Evolutionary conservation across 2,797 vertebrate species (phyloP), one percentile per base, ranked within the genome.

Genomic region (Pogonophryne albipinna): DNA sequence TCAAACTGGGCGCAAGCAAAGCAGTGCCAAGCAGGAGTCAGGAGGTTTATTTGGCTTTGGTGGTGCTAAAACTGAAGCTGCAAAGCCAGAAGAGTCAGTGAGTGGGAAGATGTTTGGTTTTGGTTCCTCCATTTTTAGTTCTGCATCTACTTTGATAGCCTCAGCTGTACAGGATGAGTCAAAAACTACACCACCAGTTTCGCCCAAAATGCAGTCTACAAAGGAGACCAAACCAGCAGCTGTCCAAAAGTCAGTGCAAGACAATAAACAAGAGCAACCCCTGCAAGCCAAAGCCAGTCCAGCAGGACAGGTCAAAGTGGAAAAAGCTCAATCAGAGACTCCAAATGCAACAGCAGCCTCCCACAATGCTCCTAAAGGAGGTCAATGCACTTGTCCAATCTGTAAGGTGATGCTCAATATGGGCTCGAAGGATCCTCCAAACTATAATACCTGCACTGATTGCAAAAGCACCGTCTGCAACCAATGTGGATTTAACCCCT

Each of bases 401-500:
- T 99, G 98, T 91, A 97, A 97, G 89, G 94, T 92, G 67, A 90
- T 82, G 52, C 95, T 99, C 78, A 98, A 97, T 67, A 58, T 93
- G 79, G 95, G 93, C 72, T 96, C 95, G 7, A 92, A 95, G 90
- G 95, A 96, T 71, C 93, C 95, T 56, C 94, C 96, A 10, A 99
- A 99, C 93, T 98, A 95, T 87, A 97, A 91, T 76, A 96, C 92
- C 1, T 99, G 98, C 83, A 99, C 97, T 0, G 96, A 96, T 83
- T 99, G 98, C 95, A 97, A 96, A 93, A 95, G 92, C 15, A 93
- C 85, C 27, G 97, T 99, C 49, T 99, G 98, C 88, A 98, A 97
- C 80, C 96, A 97, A 34, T 99, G 98, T 96, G 98, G 98, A 95
- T 99, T 99, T 95, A 98, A 97, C 85, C 97, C 98, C 0, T 96